Base-by-base conservation (phyloP, 2,888 invertebrate species). In the Sturmia bella region DNA sequence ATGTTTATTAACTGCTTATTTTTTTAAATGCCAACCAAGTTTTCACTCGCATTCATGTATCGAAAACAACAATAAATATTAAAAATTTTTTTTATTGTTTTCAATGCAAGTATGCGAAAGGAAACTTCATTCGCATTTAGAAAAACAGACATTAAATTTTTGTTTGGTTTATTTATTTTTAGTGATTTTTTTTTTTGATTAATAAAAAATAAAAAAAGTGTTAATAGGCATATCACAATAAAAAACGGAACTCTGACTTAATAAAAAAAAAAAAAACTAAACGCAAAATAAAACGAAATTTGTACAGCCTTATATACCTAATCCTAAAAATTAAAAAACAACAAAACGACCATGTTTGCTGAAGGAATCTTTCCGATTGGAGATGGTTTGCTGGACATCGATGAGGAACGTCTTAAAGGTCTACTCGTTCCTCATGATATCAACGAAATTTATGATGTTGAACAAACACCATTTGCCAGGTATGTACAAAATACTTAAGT, bases 381-480 rank as follows among this genome's bases (percentile, higher is more conserved):
- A 88, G 94, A 95, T 91, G 95, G 95, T 86, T 93, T 95, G 87
- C 92, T 95, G 91, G 94, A 94, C 92, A 92, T 95, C 88, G 93
- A 94, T 75, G 93, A 94, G 90, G 94, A 94, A 87, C 92, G 93
- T 88, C 92, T 95, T 87, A 92, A 93, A 87, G 93, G 92, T 90
- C 92, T 95, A 89, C 93, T 95, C 90, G 94, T 94, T 87, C 93
- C 93, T 89, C 94, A 94, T 89, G 94, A 95, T 87, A 95, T 96
- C 91, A 93, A 94, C 87, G 94, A 94, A 87, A 93, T 95, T 85
- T 96, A 95, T 91, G 94, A 95, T 91, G 95, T 96, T 87, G 95
- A 96, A 91, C 95, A 95, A 92, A 95, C 95, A 88, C 95, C 95
- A 89, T 95, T 96, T 92, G 96, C 95, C 93, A 95, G 96, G 96